Percentiles rank a stretch among this genome's conserved stretches.
These are phyloP conservation scores for Melitaea athalia DNA, from an alignment of 2,888 invertebrate genomes.

Conservation along the genomic window DNA sequence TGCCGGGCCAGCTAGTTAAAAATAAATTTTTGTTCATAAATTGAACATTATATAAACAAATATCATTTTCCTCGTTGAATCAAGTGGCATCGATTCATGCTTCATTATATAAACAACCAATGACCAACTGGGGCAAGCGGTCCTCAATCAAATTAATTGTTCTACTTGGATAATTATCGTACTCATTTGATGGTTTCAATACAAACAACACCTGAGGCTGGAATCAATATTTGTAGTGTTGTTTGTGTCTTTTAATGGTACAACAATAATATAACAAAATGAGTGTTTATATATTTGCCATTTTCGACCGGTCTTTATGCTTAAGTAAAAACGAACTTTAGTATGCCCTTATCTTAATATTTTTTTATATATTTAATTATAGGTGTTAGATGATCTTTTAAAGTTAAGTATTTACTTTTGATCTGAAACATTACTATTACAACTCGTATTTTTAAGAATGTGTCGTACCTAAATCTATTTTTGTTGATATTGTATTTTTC, in stretches of 20 bases:
- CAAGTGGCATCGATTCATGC: slow-evolving; percentile 9
- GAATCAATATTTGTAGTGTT: slow-evolving; percentile 14
- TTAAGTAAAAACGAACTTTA: no score
- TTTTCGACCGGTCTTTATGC: no score
- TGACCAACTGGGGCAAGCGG: slow-evolving; percentile 50
- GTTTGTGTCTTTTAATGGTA: no score
- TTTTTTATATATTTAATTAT: no score
- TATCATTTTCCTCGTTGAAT: background rate
- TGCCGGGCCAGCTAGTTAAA: background rate
- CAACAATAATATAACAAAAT: background rate
- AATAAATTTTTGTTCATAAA: background rate
- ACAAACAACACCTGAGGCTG: slow-evolving; percentile 49
- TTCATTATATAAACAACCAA: slow-evolving; percentile 29
- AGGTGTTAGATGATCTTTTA: no score
- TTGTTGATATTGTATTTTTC: no score
- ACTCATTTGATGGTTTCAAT: slow-evolving; percentile 55
- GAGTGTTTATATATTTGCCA: no score
- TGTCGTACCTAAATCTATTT: no score
- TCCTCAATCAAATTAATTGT: slow-evolving; percentile 63
- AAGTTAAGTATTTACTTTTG: no score
- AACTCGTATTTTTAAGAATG: no score
- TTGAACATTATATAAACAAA: background rate
- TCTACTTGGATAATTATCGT: slow-evolving; percentile 53
- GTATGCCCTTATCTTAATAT: no score
- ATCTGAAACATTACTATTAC: no score